Conservation (phyloP, 2,888 invertebrate genomes). For the Chrysodeixis includens region DNA sequence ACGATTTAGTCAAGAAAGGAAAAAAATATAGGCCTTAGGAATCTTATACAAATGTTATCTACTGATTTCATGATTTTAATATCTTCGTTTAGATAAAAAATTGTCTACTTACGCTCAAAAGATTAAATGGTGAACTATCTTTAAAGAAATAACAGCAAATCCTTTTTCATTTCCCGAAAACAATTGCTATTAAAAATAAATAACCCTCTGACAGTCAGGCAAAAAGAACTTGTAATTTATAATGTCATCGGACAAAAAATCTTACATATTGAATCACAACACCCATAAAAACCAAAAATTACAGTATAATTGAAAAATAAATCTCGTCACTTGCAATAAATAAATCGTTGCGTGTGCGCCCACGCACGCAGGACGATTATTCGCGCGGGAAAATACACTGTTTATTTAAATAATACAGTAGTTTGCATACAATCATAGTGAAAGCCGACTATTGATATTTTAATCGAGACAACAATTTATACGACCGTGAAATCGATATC, state of each 20-base stretch:
- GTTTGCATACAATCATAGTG: constrained; percentile 87
- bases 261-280: constrained; percentile 40
- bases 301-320: constrained; percentile 58
- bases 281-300: constrained; percentile 47
- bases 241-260: constrained; percentile 30
- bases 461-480: constrained; percentile 80
- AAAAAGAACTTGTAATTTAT: constrained; percentile 14
- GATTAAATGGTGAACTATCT: too few species aligned
- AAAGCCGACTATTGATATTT: constrained; percentile 85
- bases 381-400: constrained; percentile 44
- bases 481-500: constrained; percentile 80
- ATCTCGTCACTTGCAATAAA: constrained; percentile 41
- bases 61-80: too few species aligned
- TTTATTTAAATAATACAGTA: constrained; percentile 61
- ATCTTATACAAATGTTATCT: too few species aligned
- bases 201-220: too few species aligned
- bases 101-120: too few species aligned
- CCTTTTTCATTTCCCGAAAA: neutral
- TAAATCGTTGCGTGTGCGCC: constrained; percentile 46
- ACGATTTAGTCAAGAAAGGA: too few species aligned
- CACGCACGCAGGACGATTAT: constrained; percentile 33
- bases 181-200: constrained; percentile 33
- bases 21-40: too few species aligned
- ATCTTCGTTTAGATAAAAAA: too few species aligned
- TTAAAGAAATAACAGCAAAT: too few species aligned